These are phyloP conservation scores for Zelleria hepariella DNA, from an alignment of 2,888 invertebrate species.

Conservation along the genomic window DNA sequence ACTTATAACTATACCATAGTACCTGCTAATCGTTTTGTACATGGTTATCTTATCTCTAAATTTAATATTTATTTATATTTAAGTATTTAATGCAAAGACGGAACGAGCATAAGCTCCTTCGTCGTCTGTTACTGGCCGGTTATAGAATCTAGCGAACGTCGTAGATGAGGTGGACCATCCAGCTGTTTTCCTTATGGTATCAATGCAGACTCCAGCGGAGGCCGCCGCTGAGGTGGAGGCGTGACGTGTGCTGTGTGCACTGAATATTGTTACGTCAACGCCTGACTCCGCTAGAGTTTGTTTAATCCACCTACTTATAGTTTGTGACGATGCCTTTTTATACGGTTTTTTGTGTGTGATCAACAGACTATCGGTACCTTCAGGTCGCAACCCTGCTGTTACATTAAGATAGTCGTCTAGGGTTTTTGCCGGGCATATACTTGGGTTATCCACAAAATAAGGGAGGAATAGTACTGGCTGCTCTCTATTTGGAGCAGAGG, in stretches of 20 bases:
- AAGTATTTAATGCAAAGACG: too few relatives aligned
- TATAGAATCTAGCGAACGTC: slow-evolving; percentile 8
- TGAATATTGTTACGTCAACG: slow-evolving; percentile 6
- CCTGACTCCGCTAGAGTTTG: slow-evolving; percentile 4
- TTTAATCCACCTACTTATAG: slow-evolving; percentile 11
- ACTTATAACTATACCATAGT: too few relatives aligned
- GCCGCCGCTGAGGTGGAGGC: slow-evolving; percentile 10
- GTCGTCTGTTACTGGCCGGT: background rate
- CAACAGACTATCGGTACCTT: background rate
- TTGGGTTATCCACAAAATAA: background rate
- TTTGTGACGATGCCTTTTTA: slow-evolving; percentile 3
- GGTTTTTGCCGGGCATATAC: background rate
- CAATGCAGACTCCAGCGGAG: slow-evolving; percentile 2
- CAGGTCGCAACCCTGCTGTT: background rate
- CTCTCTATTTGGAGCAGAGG: background rate
- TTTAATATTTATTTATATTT: too few relatives aligned
- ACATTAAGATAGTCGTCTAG: background rate
- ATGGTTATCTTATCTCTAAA: too few relatives aligned
- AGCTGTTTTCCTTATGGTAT: slow-evolving; percentile 5
- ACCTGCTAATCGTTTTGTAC: too few relatives aligned
- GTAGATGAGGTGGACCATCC: slow-evolving; percentile 1
- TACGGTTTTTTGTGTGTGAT: slow-evolving; percentile 7
- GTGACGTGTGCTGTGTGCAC: slow-evolving; percentile 11
- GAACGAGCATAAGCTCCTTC: too few relatives aligned
- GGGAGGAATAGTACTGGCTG: background rate